Conservation (phyloP, 2,113 vertebrate species). For the Urocynchramus pylzowi region DNA sequence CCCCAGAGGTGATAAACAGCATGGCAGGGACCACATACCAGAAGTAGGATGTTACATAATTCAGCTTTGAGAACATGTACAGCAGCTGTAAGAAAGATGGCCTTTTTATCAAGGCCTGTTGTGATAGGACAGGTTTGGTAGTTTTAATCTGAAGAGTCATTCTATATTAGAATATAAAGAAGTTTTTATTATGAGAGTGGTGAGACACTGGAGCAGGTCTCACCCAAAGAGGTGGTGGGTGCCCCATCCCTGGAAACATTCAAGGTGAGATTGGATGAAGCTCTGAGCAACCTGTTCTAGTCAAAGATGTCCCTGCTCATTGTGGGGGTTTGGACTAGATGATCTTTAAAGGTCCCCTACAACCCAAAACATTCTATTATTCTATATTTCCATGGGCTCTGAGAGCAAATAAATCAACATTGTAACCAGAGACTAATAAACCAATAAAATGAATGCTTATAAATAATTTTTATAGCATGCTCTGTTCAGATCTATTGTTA, state of each 20-base stretch:
- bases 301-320: background rate
- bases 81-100: background rate
- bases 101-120: background rate
- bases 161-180: background rate
- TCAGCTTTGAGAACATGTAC: background rate
- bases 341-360: background rate
- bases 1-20: background rate
- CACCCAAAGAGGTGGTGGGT: background rate
- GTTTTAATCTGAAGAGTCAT: background rate
- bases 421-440: background rate
- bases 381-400: background rate
- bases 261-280: background rate
- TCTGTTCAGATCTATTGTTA: background rate
- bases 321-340: background rate
- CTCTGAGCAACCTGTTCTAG: background rate
- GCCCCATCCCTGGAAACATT: background rate
- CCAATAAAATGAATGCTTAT: background rate
- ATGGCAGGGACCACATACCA: fast-evolving
- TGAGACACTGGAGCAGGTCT: background rate
- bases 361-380: background rate
- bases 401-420: background rate
- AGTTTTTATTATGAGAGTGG: background rate
- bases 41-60: background rate
- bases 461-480: fast-evolving
- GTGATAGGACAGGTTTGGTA: background rate